phyloP scores from a whole-genome alignment of 2,888 invertebrate species.

The Meloe dianella region DNA sequence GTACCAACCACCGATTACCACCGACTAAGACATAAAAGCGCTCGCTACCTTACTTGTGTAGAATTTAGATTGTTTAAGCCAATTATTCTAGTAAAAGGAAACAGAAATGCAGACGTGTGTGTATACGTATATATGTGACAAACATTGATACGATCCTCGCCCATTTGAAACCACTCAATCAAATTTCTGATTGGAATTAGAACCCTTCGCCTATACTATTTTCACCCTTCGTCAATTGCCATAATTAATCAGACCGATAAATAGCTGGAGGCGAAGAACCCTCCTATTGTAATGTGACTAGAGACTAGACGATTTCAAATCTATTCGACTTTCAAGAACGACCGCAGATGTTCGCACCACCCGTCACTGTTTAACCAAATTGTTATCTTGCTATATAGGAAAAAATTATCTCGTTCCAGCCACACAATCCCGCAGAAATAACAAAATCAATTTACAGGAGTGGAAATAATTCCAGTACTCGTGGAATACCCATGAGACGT shows the following conservation, averaged over 20 bases:
- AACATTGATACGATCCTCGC: conserved; percentile 16
- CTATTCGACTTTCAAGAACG: background rate
- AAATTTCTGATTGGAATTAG: conserved; percentile 1
- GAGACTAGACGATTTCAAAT: background rate
- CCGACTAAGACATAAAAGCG: conserved; percentile 37
- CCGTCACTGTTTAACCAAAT: conserved; percentile 7
- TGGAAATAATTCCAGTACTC: background rate
- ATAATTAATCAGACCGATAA: conserved; percentile 12
- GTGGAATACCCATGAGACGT: background rate
- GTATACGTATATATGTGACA: background rate
- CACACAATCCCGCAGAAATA: background rate
- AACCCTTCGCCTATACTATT: background rate
- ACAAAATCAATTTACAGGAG: background rate
- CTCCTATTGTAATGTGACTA: background rate
- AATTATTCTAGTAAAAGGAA: conserved; percentile 21
- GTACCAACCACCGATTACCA: conserved; percentile 41
- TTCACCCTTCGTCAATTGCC: conserved; percentile 13
- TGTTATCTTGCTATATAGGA: conserved; percentile 3
- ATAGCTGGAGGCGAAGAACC: background rate
- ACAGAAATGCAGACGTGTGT: background rate
- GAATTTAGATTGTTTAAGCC: conserved; percentile 18
- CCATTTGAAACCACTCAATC: conserved; percentile 10
- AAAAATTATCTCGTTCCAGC: conserved; percentile 4
- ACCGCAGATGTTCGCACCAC: conserved; percentile 5
- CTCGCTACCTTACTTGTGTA: too few species aligned